These are phyloP conservation scores for Dysidea cf. avara DNA, from an alignment of 37 sponge, comb jelly and placozoan species.

Conservation along the genomic window DNA sequence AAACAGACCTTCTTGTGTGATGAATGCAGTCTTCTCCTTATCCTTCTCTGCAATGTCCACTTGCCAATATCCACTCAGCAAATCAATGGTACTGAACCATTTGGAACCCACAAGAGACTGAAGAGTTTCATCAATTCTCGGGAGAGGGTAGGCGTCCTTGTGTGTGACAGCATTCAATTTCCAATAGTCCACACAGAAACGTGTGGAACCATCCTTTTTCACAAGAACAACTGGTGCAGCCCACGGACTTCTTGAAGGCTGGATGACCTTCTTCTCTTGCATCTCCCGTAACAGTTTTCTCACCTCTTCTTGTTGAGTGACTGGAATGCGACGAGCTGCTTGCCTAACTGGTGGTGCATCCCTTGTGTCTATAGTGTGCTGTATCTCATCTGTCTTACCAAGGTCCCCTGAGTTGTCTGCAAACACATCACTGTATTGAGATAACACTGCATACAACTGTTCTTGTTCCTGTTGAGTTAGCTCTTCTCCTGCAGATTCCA, in stretches of 20 bases:
- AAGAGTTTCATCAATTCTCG: not conserved
- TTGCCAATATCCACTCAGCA: too few species aligned
- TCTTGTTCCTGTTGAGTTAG: too few species aligned
- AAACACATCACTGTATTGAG: not conserved
- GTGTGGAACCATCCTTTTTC: too few species aligned
- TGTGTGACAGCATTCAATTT: too few species aligned
- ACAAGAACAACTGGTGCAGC: slow-evolving; percentile 27
- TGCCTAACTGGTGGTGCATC: not conserved
- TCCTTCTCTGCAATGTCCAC: not conserved
- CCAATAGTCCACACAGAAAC: too few species aligned
- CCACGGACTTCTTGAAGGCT: slow-evolving; percentile 12
- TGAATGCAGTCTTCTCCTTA: too few species aligned
- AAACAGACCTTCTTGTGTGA: too few species aligned
- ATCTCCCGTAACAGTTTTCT: not conserved
- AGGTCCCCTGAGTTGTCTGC: not conserved
- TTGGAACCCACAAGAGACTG: not conserved
- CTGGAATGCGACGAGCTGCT: not conserved
- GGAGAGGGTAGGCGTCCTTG: not conserved
- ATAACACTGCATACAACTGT: too few species aligned
- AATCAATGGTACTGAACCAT: not conserved
- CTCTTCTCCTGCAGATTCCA: too few species aligned
- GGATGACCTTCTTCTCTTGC: not conserved
- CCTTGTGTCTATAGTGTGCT: slow-evolving; percentile 7
- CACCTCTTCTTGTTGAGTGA: not conserved
- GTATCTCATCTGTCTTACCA: slow-evolving; percentile 1